Percentiles rank a stretch among this genome's conserved stretches.
These are phyloP conservation scores for Labeo rohita DNA, from an alignment of 2,113 vertebrate species.

Conservation along the genomic window DNA sequence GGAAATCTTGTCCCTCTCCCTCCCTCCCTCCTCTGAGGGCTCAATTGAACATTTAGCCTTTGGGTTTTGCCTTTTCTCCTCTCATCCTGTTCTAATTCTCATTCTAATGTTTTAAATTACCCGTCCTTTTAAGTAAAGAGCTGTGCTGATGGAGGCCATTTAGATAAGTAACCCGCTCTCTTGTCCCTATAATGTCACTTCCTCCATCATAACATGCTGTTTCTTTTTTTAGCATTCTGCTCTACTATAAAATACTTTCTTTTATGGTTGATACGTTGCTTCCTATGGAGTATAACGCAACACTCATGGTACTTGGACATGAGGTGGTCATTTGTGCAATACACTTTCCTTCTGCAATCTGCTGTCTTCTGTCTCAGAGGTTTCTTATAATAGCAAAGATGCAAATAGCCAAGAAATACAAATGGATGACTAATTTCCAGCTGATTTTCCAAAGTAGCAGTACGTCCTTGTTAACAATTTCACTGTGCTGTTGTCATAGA, in stretches of 20 bases:
- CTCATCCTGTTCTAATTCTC: constrained; percentile 26
- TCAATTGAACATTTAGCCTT: constrained; percentile 65
- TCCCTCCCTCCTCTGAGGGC: constrained; percentile 61
- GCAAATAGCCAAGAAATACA: background rate
- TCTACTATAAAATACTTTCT: background rate
- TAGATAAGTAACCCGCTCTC: constrained; percentile 22
- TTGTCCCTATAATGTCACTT: background rate
- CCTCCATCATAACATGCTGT: background rate
- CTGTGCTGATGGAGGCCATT: constrained; percentile 35
- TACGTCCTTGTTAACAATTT: background rate
- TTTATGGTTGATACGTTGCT: background rate
- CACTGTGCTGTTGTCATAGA: background rate
- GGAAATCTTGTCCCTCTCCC: constrained; percentile 58
- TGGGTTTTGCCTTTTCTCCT: constrained; percentile 49
- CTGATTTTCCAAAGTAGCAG: background rate
- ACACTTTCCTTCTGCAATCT: no score
- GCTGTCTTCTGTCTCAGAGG: no score
- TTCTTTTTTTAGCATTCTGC: constrained; percentile 4
- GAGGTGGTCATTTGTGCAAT: background rate
- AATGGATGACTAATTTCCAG: background rate
- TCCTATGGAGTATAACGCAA: background rate
- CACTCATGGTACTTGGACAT: background rate
- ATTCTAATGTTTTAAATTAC: constrained; percentile 42
- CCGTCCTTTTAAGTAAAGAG: constrained; percentile 37
- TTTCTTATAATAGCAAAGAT: background rate